Evolutionary conservation across 2,888 invertebrate genomes (phyloP).

Genomic region (Clitarchus hookeri): DNA sequence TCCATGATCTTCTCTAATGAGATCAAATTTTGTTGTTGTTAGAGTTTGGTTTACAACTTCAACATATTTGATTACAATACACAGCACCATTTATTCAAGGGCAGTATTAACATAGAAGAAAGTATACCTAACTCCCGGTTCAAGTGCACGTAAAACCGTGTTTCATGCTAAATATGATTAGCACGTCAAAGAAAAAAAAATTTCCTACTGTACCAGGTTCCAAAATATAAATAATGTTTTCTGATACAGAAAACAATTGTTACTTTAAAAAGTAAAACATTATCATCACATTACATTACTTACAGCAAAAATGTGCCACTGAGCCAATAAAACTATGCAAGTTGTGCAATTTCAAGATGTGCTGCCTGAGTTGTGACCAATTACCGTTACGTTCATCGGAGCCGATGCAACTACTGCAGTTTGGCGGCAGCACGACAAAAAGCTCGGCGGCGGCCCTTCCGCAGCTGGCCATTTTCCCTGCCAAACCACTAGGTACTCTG

Average conservation of each 20-base stretch:
- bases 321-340: conserved; percentile 24
- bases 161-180: conserved; percentile 7
- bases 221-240: conserved; percentile 34
- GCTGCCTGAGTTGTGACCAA: not conserved
- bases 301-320: conserved; percentile 48
- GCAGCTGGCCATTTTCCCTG: not conserved
- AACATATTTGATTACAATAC: not conserved
- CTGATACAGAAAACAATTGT: conserved; percentile 46
- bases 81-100: conserved; percentile 4
- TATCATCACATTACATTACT: conserved; percentile 19
- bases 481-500: not conserved
- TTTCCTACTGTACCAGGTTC: conserved; percentile 26
- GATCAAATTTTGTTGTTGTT: conserved; percentile 14
- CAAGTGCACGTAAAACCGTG: conserved; percentile 14
- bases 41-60: not conserved
- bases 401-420: no score
- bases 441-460: no score
- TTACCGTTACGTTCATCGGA: no score
- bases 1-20: not conserved
- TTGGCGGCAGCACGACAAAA: no score
- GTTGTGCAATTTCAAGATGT: conserved; percentile 23
- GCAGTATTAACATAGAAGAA: not conserved
- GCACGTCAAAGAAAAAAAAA: not conserved
- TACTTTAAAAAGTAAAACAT: conserved; percentile 35
- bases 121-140: not conserved